Evolutionary conservation across 2,113 vertebrate species (phyloP).

Genomic region (Ceyx margarethae): DNA sequence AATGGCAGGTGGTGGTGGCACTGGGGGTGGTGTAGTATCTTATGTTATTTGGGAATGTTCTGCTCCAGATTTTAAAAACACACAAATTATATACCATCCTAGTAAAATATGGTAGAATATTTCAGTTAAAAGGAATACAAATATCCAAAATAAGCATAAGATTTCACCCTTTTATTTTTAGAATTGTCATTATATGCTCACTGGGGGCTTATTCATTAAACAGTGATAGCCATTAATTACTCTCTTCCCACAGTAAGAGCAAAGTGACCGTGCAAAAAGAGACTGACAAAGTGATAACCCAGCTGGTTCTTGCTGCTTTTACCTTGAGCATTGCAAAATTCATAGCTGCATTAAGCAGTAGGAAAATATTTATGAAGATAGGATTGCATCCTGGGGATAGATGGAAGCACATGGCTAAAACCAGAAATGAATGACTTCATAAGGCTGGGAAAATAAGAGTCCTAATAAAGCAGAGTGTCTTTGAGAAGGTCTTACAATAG

Average conservation of each 20-base stretch:
- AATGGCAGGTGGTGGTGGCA: too few relatives aligned
- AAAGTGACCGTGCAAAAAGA: not conserved
- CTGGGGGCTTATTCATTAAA: not conserved
- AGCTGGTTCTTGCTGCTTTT: not conserved
- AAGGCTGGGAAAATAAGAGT: not conserved
- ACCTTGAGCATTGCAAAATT: not conserved
- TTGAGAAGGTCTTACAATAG: not conserved
- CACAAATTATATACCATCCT: not conserved
- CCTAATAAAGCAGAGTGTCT: not conserved
- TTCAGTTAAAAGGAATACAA: not conserved
- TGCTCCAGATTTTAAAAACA: not conserved
- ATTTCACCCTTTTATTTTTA: not conserved
- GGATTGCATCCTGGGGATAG: not conserved
- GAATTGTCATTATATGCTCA: not conserved
- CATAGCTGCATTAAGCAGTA: slow-evolving; percentile 3
- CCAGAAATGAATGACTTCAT: not conserved
- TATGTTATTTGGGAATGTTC: not conserved
- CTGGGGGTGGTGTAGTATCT: not conserved
- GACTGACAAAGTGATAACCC: not conserved
- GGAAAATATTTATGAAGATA: slow-evolving; percentile 1
- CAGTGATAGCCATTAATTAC: not conserved
- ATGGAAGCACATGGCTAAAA: not conserved
- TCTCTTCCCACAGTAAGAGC: not conserved
- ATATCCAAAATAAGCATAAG: not conserved
- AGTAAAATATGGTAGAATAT: not conserved